These are phyloP conservation scores for Protomyctophum bolini DNA, from an alignment of 2,113 vertebrate species.

Conservation along the genomic window DNA sequence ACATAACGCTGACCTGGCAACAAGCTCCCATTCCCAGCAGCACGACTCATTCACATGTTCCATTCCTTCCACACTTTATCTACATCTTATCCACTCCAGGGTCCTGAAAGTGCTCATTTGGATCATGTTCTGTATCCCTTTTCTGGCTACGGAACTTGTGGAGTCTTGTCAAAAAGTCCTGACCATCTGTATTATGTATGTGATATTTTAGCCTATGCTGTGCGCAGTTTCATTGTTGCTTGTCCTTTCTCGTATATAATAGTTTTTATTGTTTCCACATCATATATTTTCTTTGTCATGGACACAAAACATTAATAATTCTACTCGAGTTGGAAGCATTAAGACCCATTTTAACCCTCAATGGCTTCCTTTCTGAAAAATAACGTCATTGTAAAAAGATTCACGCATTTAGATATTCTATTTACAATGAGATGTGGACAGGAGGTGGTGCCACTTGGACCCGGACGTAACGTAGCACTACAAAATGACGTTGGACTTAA, in stretches of 20 bases:
- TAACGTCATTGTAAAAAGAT: too few relatives aligned
- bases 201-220: background rate
- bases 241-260: slow-evolving; percentile 6
- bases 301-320: too few relatives aligned
- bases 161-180: slow-evolving; percentile 10
- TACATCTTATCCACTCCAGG: background rate
- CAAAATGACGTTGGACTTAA: too few relatives aligned
- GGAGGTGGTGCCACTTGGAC: too few relatives aligned
- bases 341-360: too few relatives aligned
- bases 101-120: background rate
- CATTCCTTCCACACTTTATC: slow-evolving; percentile 27
- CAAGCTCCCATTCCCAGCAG: background rate
- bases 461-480: too few relatives aligned
- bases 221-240: slow-evolving; percentile 1
- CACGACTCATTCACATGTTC: slow-evolving; percentile 31
- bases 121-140: background rate
- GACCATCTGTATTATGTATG: background rate
- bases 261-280: too few relatives aligned
- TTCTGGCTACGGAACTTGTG: background rate
- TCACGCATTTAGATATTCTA: too few relatives aligned
- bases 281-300: too few relatives aligned
- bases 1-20: slow-evolving; percentile 6
- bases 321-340: too few relatives aligned
- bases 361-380: too few relatives aligned
- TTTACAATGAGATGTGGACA: too few relatives aligned